phyloP scores from a whole-genome alignment of 1,140 invertebrate genomes.

The Cherax quadricarinatus region DNA sequence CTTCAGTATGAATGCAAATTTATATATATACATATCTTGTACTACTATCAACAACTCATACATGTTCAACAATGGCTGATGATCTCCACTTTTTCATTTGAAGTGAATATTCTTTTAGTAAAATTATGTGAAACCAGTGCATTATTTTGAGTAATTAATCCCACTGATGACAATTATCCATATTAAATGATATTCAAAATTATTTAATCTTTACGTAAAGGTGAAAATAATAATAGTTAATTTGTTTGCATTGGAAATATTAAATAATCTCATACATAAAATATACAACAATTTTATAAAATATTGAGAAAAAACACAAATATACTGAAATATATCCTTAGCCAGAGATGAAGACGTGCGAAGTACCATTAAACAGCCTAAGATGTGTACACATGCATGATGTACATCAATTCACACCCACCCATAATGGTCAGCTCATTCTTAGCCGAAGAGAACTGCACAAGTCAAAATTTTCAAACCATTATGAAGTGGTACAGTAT shows the following conservation, averaged over 20 bases:
- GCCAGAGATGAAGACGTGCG: background rate
- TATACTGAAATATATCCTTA: background rate
- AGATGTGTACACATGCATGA: background rate
- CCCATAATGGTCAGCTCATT: conserved; percentile 1
- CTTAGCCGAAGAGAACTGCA: conserved; percentile 8
- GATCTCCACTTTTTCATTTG: background rate
- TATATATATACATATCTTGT: background rate
- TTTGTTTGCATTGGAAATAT: background rate
- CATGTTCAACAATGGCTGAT: background rate
- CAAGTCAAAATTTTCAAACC: conserved; percentile 14
- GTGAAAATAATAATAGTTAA: background rate
- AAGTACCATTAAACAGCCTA: conserved; percentile 11
- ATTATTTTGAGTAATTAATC: background rate
- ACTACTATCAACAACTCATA: background rate
- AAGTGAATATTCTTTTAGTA: background rate
- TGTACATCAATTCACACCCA: background rate
- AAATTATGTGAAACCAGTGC: background rate
- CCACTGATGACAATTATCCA: background rate
- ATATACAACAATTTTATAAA: background rate
- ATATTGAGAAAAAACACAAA: background rate
- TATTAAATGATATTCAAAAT: background rate
- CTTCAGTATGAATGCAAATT: background rate
- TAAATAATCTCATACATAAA: background rate
- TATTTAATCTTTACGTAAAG: background rate
- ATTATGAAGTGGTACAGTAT: background rate